Percentiles rank a stretch among this genome's conserved stretches.
These are phyloP conservation scores for Charaxes varanes DNA, from an alignment of 1,140 invertebrate species.

Conservation along the genomic window DNA sequence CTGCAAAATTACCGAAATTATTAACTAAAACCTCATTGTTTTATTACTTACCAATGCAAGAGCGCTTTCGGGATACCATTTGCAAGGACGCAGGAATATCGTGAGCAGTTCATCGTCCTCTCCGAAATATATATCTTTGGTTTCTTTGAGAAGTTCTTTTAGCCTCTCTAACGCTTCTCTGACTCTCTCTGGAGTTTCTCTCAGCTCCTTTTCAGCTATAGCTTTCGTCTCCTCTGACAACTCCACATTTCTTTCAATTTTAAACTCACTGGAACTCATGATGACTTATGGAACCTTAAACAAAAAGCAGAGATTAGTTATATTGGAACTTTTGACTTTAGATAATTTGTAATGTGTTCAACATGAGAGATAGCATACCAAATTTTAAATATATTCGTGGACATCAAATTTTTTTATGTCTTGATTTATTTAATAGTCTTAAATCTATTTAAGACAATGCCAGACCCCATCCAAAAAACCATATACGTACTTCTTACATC, in stretches of 20 bases:
- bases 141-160: slow-evolving; percentile 78
- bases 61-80: slow-evolving; percentile 87
- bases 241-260: slow-evolving; percentile 57
- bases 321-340: too few relatives aligned
- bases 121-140: slow-evolving; percentile 77
- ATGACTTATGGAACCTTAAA: slow-evolving; percentile 23
- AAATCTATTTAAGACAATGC: too few relatives aligned
- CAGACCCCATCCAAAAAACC: too few relatives aligned
- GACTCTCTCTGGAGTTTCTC: slow-evolving; percentile 82
- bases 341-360: too few relatives aligned
- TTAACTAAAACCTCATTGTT: not conserved
- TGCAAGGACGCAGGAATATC: slow-evolving; percentile 85
- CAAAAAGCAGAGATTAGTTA: too few relatives aligned
- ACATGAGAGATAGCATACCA: too few relatives aligned
- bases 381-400: too few relatives aligned
- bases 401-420: too few relatives aligned
- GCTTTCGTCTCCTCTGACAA: slow-evolving; percentile 66
- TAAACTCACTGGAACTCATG: slow-evolving; percentile 57
- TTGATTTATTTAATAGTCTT: too few relatives aligned
- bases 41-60: slow-evolving; percentile 77
- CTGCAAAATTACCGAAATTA: too few relatives aligned
- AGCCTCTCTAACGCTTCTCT: slow-evolving; percentile 76
- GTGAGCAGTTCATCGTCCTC: slow-evolving; percentile 84
- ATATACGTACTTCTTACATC: too few relatives aligned
- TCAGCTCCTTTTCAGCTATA: slow-evolving; percentile 78